Conservation (phyloP, 1,140 invertebrate species). For the Megathymus violae region DNA sequence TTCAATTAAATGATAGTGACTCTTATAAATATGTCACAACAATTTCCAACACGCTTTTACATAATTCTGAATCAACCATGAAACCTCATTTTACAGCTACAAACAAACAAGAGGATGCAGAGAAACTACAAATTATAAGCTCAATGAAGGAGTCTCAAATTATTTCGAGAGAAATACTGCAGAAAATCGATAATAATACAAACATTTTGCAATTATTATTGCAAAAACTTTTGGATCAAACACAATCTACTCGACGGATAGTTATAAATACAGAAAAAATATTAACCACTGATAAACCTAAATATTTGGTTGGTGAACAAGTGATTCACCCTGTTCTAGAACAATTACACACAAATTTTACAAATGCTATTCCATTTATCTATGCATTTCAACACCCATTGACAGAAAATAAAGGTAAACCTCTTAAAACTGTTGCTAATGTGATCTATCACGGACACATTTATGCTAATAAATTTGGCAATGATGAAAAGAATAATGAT, state of each 20-base stretch:
- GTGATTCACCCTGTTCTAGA: neutral
- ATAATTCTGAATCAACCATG: neutral
- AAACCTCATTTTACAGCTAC: neutral
- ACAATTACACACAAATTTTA: constrained; percentile 12
- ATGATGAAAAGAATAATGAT: constrained; percentile 12
- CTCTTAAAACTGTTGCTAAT: constrained; percentile 39
- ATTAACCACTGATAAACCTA: neutral
- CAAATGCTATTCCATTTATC: constrained; percentile 28
- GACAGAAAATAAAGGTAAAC: constrained; percentile 22
- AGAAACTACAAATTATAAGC: constrained; percentile 37
- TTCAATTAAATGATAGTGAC: neutral
- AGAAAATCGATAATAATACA: constrained; percentile 59
- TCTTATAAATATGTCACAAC: neutral
- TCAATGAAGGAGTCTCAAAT: constrained; percentile 50
- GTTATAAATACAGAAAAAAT: neutral
- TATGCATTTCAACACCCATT: constrained; percentile 24
- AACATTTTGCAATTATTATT: constrained; percentile 52
- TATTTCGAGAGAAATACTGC: constrained; percentile 53
- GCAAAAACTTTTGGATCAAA: constrained; percentile 47
- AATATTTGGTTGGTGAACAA: neutral
- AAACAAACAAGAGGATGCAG: constrained; percentile 19
- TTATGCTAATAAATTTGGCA: constrained; percentile 35
- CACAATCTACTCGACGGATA: constrained; percentile 3
- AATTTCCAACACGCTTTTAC: neutral
- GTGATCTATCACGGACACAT: constrained; percentile 57